Evolutionary conservation across 1,140 invertebrate genomes (phyloP).

Genomic region (Meteorus sp.): DNA sequence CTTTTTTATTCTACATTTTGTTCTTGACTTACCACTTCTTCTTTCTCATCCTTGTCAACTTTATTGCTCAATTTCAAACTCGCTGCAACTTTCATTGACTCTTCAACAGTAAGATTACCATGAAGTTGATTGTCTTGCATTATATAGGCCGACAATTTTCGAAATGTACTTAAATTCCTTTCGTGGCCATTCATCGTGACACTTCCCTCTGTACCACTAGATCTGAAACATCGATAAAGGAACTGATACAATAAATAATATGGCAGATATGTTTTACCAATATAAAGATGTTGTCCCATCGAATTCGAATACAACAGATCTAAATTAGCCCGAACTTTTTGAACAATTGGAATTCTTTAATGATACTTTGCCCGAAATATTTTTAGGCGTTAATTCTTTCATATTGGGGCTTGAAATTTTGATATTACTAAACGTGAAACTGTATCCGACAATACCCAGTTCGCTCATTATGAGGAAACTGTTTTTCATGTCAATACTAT

Average conservation of each 20-base stretch:
- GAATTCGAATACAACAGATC: too few species aligned
- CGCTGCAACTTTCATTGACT: slow-evolving; percentile 91
- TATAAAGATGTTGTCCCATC: too few species aligned
- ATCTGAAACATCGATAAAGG: slow-evolving; percentile 61
- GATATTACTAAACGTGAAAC: too few species aligned
- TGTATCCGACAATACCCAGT: too few species aligned
- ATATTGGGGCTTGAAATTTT: too few species aligned
- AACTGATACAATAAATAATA: too few species aligned
- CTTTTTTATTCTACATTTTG: background rate
- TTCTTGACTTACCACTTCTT: slow-evolving; percentile 74
- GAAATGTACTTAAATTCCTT: slow-evolving; percentile 85
- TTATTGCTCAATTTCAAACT: slow-evolving; percentile 84
- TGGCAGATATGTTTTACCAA: background rate
- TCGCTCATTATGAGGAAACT: too few species aligned
- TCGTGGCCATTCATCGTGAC: slow-evolving; percentile 86
- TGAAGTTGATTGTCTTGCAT: slow-evolving; percentile 98
- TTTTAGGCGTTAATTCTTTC: too few species aligned
- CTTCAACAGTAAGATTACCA: slow-evolving; percentile 88
- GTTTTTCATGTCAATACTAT: too few species aligned
- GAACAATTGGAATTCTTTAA: too few species aligned
- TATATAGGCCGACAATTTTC: slow-evolving; percentile 94
- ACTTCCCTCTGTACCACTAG: slow-evolving; percentile 74
- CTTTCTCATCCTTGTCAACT: slow-evolving; percentile 70
- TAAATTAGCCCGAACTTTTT: too few species aligned
- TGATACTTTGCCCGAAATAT: too few species aligned